Evolutionary conservation across 2,797 vertebrate genomes (phyloP).

Genomic region (Bradypodion ventrale): DNA sequence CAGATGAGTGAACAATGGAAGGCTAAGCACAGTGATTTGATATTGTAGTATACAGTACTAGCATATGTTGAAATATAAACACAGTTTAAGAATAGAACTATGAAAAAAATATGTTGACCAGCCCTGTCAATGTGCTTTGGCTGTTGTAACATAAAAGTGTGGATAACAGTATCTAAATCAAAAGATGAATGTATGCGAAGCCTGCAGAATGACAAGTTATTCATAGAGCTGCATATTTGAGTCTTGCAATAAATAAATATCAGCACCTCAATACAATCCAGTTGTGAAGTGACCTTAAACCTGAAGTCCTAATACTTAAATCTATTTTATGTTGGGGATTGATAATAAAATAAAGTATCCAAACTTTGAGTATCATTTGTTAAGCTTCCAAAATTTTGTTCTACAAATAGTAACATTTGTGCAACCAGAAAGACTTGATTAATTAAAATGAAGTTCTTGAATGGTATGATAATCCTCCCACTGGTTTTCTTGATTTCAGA

Average conservation of each 20-base stretch:
- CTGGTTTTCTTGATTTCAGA: constrained; percentile 41
- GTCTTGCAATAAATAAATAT: not conserved
- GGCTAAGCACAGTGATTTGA: not conserved
- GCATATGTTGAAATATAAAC: not conserved
- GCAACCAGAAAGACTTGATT: not conserved
- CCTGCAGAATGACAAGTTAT: no score
- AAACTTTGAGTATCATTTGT: no score
- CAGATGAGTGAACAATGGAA: not conserved
- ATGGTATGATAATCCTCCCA: constrained; percentile 13
- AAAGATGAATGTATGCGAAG: not conserved
- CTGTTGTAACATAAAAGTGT: not conserved
- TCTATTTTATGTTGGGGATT: not conserved
- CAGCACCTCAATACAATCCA: not conserved
- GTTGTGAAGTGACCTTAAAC: not conserved
- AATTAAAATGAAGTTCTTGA: not conserved
- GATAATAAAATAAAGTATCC: not conserved
- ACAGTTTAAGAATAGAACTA: not conserved
- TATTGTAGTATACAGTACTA: not conserved
- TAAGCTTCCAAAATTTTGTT: not conserved
- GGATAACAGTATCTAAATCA: not conserved
- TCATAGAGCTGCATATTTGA: not conserved
- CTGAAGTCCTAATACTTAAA: not conserved
- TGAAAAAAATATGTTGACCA: not conserved
- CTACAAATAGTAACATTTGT: not conserved
- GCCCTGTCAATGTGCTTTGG: not conserved